Conservation (phyloP, 2,888 invertebrate species). For the Clepsis dumicolana region DNA sequence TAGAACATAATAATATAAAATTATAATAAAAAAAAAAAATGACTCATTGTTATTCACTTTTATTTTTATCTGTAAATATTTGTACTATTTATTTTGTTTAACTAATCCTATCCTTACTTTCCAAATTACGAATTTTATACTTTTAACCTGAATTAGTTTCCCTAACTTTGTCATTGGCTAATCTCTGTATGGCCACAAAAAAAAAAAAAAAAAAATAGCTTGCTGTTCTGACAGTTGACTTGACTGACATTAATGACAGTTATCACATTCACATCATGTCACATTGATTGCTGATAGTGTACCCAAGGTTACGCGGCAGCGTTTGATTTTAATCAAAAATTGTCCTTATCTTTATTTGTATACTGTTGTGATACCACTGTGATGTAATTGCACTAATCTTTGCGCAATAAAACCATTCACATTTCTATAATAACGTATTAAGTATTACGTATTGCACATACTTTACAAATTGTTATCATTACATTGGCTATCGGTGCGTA, state of each 20-base stretch:
- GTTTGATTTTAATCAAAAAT: slow-evolving; percentile 47
- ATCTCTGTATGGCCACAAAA: too few species aligned
- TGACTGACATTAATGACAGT: slow-evolving; percentile 44
- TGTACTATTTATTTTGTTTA: too few species aligned
- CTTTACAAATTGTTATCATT: slow-evolving; percentile 23
- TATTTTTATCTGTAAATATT: too few species aligned
- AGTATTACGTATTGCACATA: slow-evolving; percentile 21
- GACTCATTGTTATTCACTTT: too few species aligned
- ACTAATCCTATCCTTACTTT: too few species aligned
- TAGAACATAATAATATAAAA: too few species aligned
- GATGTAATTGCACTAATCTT: slow-evolving; percentile 54
- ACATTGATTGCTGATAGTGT: slow-evolving; percentile 9
- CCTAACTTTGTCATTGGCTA: background rate
- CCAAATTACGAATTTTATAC: too few species aligned
- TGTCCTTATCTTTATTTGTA: slow-evolving; percentile 53
- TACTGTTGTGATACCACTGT: slow-evolving; percentile 51
- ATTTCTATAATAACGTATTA: slow-evolving; percentile 14
- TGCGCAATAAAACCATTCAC: slow-evolving; percentile 19
- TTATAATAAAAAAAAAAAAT: too few species aligned
- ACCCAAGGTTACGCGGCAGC: slow-evolving; percentile 40
- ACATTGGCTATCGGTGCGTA: slow-evolving; percentile 32
- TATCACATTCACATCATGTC: slow-evolving; percentile 25
- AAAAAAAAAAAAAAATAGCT: too few species aligned
- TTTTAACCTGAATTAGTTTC: too few species aligned
- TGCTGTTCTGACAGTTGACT: slow-evolving; percentile 46